Conservation (phyloP, 2,797 vertebrate species). For the Dipus sagitta region DNA sequence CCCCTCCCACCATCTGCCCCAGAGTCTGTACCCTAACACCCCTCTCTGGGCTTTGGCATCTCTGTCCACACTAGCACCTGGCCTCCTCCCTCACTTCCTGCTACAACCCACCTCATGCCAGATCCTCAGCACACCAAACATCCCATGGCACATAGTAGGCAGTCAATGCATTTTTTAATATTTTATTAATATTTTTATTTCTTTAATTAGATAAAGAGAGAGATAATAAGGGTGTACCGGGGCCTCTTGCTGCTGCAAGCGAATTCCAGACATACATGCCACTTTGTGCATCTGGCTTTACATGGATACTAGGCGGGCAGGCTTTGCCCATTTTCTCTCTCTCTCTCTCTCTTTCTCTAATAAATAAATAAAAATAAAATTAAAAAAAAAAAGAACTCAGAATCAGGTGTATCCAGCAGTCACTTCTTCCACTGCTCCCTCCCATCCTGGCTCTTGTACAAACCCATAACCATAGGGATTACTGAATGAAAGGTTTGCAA, state of each 20-base stretch:
- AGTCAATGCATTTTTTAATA: background rate
- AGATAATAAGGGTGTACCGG: too few relatives aligned
- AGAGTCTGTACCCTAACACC: background rate
- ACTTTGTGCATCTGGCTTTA: too few relatives aligned
- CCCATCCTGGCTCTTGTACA: background rate
- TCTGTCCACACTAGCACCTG: too few relatives aligned
- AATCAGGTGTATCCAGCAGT: background rate
- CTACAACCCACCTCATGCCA: too few relatives aligned
- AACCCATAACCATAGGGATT: background rate
- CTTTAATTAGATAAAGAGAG: too few relatives aligned
- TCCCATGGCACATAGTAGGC: background rate
- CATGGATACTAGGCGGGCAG: too few relatives aligned
- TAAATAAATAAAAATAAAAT: too few relatives aligned
- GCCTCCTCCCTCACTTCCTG: background rate
- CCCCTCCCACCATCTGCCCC: background rate
- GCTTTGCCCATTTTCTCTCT: too few relatives aligned
- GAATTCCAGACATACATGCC: too few relatives aligned
- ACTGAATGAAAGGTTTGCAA: background rate
- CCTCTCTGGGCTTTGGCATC: background rate
- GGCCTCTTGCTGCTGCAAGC: too few relatives aligned
- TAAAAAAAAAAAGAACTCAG: background rate
- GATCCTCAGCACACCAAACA: background rate
- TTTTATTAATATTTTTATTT: too few relatives aligned
- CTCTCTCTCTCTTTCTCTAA: too few relatives aligned
- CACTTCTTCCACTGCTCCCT: background rate